Conservation (phyloP, 1,140 invertebrate species). For the Aphis gossypii region DNA sequence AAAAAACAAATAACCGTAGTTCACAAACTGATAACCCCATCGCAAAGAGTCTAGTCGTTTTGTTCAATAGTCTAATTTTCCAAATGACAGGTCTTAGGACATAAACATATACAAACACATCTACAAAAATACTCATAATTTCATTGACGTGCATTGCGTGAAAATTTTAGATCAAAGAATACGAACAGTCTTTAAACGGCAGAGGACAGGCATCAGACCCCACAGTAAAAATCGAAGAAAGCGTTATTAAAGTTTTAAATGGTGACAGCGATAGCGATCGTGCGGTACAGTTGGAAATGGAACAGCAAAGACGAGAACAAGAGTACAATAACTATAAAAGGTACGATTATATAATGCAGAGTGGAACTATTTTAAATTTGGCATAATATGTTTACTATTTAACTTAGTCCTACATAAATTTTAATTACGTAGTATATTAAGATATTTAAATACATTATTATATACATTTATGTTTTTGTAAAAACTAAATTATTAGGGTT, state of each 20-base stretch:
- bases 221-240: constrained; percentile 47
- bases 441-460: no score
- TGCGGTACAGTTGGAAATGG: constrained; percentile 44
- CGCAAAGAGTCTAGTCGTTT: no score
- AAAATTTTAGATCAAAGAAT: constrained; percentile 41
- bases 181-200: constrained; percentile 39
- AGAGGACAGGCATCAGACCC: constrained; percentile 50
- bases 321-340: constrained; percentile 56
- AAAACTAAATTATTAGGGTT: no score
- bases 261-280: constrained; percentile 35
- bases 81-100: no score
- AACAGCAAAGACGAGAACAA: constrained; percentile 51
- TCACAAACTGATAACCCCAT: no score
- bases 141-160: background rate
- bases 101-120: background rate
- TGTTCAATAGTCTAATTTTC: no score
- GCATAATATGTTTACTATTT: background rate
- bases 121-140: background rate
- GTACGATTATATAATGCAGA: background rate
- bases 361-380: background rate
- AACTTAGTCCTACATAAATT: background rate
- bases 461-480: no score
- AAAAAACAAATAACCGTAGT: no score
- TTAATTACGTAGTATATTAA: no score
- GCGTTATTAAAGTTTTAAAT: constrained; percentile 40